Evolutionary conservation across 1,140 invertebrate species (phyloP), one percentile per base, ranked within the genome.

Genomic region (Leptonema lineaticorne): DNA sequence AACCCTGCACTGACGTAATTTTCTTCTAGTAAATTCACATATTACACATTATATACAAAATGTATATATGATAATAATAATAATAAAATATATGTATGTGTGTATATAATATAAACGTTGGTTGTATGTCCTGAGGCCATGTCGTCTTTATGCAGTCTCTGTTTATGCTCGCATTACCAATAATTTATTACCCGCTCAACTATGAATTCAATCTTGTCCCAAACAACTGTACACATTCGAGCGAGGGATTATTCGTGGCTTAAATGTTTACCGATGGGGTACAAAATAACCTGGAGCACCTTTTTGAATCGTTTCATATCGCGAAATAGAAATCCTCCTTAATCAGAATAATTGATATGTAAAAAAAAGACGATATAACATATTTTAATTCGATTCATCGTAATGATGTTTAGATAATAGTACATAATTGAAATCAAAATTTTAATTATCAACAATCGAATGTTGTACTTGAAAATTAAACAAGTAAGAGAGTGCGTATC

Each of bases 131-230:
- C 50, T 27, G 14, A 20, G 65, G 69, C 64, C 28, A 67, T 63
- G 60, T 63, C 62, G n/a, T 67, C 69, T 59, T 62, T 30, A 30
- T 22, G 48, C 56, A 7, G 28, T n/a, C 37, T 58, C 58, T 57
- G 46, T 60, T 37, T 41, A 46, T 69, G 48, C 62, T 58, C 53
- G 29, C 58, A 62, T 48, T 70, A 67, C 46, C 53, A 45, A 63
- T 70, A 70, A 70, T 70, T 70, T 70, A 70, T 70, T 70, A 70
- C 58, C 30, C 58, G 30, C 33, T 62, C 58, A 26, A 62, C 18
- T 62, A 62, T 45, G 58, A 62, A 62, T 45, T 62, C 58, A 62
- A 62, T 62, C 58, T 37, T 62, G 58, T n/a, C n/a, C n/a, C n/a
- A n/a, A n/a, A 30, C 56, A 30, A 41, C 37, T 26, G 29, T 62